Evolutionary conservation across 92 coral and sea anemone species (phyloP).

Genomic region (Zoanthus gigantus): DNA sequence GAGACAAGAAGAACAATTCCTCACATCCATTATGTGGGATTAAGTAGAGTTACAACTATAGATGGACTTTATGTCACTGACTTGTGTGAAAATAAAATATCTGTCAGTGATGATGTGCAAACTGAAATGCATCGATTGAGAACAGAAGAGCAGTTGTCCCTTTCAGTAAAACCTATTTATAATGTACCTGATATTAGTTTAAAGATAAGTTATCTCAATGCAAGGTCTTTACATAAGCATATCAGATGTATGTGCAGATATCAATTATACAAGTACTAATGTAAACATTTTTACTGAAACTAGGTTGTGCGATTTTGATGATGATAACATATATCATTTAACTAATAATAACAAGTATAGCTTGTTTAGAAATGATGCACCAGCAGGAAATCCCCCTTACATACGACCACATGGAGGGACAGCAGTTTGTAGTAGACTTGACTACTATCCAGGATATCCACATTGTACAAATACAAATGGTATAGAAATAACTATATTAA

Average conservation of each 20-base stretch:
- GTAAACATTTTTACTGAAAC: not conserved
- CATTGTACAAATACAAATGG: not conserved
- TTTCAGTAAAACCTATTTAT: conserved; percentile 1
- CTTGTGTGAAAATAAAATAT: too few species aligned
- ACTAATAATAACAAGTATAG: not conserved
- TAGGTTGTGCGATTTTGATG: conserved; percentile 1
- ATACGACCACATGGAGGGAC: conserved; percentile 4
- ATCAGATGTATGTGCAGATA: not conserved
- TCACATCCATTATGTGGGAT: too few species aligned
- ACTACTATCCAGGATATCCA: not conserved
- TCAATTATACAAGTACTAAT: not conserved
- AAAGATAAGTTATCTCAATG: not conserved
- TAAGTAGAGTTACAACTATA: not conserved
- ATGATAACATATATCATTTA: conserved; percentile 1
- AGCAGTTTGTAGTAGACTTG: not conserved
- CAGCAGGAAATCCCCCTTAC: conserved; percentile 3
- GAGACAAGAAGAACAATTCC: not conserved
- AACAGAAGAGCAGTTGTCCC: not conserved
- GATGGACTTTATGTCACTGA: not conserved
- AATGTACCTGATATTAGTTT: not conserved
- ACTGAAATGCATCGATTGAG: too few species aligned
- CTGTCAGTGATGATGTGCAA: not conserved
- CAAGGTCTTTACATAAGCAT: too few species aligned
- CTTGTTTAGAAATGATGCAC: not conserved
- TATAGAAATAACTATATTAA: too few species aligned